phyloP scores from a whole-genome alignment of 2,888 invertebrate genomes.

The Morinoia aosen region DNA sequence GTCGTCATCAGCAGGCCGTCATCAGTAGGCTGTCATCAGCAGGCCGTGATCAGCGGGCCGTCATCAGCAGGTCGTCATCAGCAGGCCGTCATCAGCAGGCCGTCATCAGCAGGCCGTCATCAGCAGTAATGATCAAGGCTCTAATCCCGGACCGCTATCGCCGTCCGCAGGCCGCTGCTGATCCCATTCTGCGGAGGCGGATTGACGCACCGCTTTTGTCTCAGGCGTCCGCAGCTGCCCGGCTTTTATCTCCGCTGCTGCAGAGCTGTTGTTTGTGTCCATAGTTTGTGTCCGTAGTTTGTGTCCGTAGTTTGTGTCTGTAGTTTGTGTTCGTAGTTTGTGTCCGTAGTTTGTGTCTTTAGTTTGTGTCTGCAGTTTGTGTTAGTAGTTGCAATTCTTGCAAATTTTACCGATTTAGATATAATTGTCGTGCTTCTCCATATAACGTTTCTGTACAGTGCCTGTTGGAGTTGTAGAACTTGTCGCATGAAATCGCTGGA shows the following conservation, averaged over 20 bases:
- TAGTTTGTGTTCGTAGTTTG: too few relatives aligned
- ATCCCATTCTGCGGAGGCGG: not conserved
- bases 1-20: not conserved
- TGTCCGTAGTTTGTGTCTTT: too few relatives aligned
- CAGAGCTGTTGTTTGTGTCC: not conserved
- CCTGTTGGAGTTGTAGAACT: too few relatives aligned
- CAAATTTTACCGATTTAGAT: too few relatives aligned
- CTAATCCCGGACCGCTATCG: conserved; percentile 1
- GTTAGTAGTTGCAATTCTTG: too few relatives aligned
- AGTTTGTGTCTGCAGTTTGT: too few relatives aligned
- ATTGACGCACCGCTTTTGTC: conserved; percentile 17
- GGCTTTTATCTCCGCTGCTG: conserved; percentile 1
- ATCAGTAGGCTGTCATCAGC: not conserved
- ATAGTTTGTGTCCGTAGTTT: too few relatives aligned
- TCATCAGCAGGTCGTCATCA: not conserved
- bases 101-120: too few relatives aligned
- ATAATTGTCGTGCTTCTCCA: too few relatives aligned
- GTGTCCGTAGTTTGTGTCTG: too few relatives aligned
- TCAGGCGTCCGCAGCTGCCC: not conserved
- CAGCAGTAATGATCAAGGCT: not conserved
- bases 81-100: not conserved
- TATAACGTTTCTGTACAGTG: too few relatives aligned
- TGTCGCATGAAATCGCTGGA: too few relatives aligned
- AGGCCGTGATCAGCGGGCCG: not conserved
- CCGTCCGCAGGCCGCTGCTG: not conserved